These are phyloP conservation scores for Drosophila greeni DNA, from an alignment of 2,888 invertebrate species.

Conservation along the genomic window DNA sequence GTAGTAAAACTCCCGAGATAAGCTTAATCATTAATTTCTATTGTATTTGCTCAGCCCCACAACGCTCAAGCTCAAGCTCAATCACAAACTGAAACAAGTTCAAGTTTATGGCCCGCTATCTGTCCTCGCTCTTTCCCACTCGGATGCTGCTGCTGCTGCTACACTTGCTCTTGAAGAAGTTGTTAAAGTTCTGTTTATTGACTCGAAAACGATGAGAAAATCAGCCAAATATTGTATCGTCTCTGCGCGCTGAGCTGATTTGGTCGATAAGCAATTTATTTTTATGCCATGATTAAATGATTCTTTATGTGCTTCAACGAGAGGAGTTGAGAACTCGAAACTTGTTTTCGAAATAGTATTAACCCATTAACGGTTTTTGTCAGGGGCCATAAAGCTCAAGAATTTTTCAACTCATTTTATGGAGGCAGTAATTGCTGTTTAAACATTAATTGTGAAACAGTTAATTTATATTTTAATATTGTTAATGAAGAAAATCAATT, in stretches of 20 bases:
- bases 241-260: conserved; percentile 42
- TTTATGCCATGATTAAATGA: conserved; percentile 67
- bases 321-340: conserved; percentile 44
- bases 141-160: not conserved
- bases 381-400: not conserved
- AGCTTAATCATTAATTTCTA: conserved; percentile 64
- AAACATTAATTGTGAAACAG: not conserved
- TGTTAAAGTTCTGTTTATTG: conserved; percentile 67
- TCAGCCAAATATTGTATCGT: conserved; percentile 39
- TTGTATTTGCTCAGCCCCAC: conserved; percentile 61
- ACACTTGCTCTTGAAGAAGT: conserved; percentile 58
- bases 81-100: conserved; percentile 53
- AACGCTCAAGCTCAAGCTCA: conserved; percentile 31
- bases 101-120: conserved; percentile 60
- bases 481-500: not conserved
- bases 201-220: conserved; percentile 59
- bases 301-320: conserved; percentile 40
- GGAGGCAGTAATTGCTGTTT: not conserved
- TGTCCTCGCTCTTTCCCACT: conserved; percentile 9
- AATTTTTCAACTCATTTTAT: not conserved
- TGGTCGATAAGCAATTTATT: conserved; percentile 59
- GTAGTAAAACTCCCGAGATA: conserved; percentile 63
- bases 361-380: conserved; percentile 42
- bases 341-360: conserved; percentile 49
- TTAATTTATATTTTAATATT: not conserved